These are phyloP conservation scores for Struthidea cinerea DNA, from an alignment of 2,113 vertebrate species.

Conservation along the genomic window DNA sequence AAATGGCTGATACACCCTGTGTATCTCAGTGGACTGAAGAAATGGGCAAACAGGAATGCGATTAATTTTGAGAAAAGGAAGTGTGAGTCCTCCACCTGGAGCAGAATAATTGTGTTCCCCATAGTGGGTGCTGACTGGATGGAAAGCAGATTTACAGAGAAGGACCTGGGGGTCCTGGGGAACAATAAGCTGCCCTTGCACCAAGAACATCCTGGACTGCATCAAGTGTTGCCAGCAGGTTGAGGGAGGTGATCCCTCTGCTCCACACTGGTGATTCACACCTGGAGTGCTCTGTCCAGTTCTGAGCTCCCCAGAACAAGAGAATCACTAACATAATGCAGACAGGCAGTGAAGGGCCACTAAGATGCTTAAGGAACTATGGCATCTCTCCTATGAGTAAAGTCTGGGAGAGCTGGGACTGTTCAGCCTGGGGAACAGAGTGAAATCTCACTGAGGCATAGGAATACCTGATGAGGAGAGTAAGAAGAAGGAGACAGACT, in stretches of 20 bases:
- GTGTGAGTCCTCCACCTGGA: not conserved
- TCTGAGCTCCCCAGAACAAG: not conserved
- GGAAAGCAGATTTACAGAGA: not conserved
- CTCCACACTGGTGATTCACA: not conserved
- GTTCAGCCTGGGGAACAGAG: not conserved
- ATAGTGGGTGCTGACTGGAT: not conserved
- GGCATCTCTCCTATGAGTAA: not conserved
- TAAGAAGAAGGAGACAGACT: not conserved
- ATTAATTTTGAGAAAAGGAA: not conserved
- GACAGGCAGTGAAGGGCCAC: not conserved
- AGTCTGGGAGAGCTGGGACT: not conserved
- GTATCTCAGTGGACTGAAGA: not conserved
- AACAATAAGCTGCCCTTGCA: not conserved
- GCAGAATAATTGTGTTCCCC: not conserved
- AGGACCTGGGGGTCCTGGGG: not conserved
- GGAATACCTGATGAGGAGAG: not conserved
- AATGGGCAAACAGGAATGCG: not conserved
- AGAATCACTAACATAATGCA: not conserved
- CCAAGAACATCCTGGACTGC: not conserved
- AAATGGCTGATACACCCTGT: not conserved
- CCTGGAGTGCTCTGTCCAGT: not conserved
- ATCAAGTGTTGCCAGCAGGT: not conserved
- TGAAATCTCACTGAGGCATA: not conserved
- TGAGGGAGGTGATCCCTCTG: not conserved
- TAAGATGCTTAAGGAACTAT: not conserved